Conservation (phyloP, 37 sponge, comb jelly and placozoan species). For the Beroe ovata region DNA sequence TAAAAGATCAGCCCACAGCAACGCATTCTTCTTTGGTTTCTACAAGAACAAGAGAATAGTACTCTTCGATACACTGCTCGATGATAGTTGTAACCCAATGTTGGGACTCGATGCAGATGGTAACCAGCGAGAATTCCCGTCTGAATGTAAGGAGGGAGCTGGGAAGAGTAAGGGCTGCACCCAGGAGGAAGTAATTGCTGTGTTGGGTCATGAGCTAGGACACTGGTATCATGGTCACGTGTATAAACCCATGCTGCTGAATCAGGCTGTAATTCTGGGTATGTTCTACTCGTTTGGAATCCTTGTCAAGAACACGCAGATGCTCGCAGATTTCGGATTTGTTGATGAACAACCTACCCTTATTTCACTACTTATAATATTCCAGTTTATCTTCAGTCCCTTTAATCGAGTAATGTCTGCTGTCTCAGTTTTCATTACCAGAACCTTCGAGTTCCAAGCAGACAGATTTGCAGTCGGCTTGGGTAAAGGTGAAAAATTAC, state of each 20-base stretch:
- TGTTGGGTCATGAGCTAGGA: constrained; percentile 93
- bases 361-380: constrained; percentile 84
- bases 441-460: constrained; percentile 94
- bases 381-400: constrained; percentile 73
- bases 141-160: background rate
- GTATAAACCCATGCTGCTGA: constrained; percentile 73
- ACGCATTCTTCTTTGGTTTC: constrained; percentile 98
- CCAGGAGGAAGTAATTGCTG: constrained; percentile 83
- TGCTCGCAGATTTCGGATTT: constrained; percentile 92
- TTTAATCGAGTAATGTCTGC: constrained; percentile 75
- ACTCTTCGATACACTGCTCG: constrained; percentile 91
- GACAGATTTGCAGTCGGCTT: constrained; percentile 84
- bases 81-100: constrained; percentile 63
- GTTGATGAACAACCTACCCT: constrained; percentile 76
- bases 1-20: constrained; percentile 90
- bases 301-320: constrained; percentile 77
- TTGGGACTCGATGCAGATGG: constrained; percentile 38
- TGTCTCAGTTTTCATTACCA: constrained; percentile 72
- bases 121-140: background rate
- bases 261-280: constrained; percentile 74
- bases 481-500: constrained; percentile 68
- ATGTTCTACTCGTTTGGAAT: constrained; percentile 78
- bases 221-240: constrained; percentile 91
- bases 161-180: constrained; percentile 74
- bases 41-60: constrained; percentile 93